These are phyloP conservation scores for Protonemura montana DNA, from an alignment of 2,888 invertebrate species.

Conservation along the genomic window DNA sequence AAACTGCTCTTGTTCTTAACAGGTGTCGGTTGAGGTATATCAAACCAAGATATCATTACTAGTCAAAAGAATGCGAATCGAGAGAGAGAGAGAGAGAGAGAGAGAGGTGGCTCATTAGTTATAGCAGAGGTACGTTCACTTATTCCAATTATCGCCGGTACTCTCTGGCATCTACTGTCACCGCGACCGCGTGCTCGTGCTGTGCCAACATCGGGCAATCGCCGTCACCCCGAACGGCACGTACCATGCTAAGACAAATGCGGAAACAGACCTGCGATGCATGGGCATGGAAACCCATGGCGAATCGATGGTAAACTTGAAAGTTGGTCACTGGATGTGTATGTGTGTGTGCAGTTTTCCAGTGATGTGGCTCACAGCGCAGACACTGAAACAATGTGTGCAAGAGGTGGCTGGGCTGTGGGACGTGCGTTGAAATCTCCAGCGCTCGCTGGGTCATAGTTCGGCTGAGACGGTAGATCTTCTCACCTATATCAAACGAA, in stretches of 20 bases:
- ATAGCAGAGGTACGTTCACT: background rate
- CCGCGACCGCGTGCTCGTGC: background rate
- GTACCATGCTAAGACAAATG: background rate
- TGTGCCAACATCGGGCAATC: background rate
- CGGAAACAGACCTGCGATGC: background rate
- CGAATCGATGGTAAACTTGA: background rate
- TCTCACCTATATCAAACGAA: too few relatives aligned
- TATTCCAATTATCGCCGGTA: background rate
- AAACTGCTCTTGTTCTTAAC: conserved; percentile 12
- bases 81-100: background rate
- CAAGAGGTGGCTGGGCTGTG: background rate
- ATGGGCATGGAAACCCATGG: background rate
- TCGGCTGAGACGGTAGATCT: too few relatives aligned
- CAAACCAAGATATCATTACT: background rate
- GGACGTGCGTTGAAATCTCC: background rate
- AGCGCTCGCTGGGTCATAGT: background rate
- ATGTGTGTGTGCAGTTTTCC: background rate
- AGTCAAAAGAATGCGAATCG: background rate
- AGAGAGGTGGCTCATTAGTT: background rate
- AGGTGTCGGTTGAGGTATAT: background rate
- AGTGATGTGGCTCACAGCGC: background rate
- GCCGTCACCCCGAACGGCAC: background rate
- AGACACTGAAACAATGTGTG: background rate
- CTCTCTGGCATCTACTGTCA: background rate
- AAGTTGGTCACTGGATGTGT: background rate